Evolutionary conservation across 2,113 vertebrate species (phyloP), one percentile per base, ranked within the genome.

Genomic region (Protobothrops flavoviridis): DNA sequence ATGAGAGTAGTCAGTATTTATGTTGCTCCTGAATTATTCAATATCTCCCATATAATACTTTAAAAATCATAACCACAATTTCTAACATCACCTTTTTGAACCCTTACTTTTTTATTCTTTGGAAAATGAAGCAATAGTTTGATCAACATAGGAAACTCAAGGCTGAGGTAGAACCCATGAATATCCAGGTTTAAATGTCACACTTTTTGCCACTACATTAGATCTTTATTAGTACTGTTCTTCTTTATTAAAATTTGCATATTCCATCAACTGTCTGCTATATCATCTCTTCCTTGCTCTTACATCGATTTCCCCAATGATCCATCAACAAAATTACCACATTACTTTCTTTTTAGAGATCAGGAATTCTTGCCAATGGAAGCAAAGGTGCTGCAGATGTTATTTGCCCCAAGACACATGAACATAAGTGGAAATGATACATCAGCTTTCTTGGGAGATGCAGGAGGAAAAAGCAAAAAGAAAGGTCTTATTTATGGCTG

Each of bases 271-370:
- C 52, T 55, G 55, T 33, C 64, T 74, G 48, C 61, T 69, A 53
- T 13, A n/a, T 89, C 53, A 89, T 43, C 64, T 57, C 39, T 89
- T 57, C 23, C 17, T 10, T 85, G 64, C n/a, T 89, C 50, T 89
- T 81, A 89, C 81, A 89, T 50, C 52, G 26, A 85, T 89, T 81
- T 85, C 64, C 61, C 39, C 64, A n/a, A 43, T 13, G 61, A 89
- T 89, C 87, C 92, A 92, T 89, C 61, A 89, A 39, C 52, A 89
- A 81, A 81, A 57, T 89, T 89, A 56, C 87, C 17, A 55, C 61
- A 64, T 89, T 52, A n/a, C 52, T 93, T 89, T 89, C 64, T 85
- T 93, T 88, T 89, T 69, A 89, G 64, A 85, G 64, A 26, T 93
- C 87, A 89, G 50, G 33, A 89, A 89, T 45, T 69, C 45, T 92